Percentiles rank a stretch among this genome's conserved stretches.
Conservation (phyloP, 2,113 vertebrate species). For the Porphyrio hochstetteri region DNA sequence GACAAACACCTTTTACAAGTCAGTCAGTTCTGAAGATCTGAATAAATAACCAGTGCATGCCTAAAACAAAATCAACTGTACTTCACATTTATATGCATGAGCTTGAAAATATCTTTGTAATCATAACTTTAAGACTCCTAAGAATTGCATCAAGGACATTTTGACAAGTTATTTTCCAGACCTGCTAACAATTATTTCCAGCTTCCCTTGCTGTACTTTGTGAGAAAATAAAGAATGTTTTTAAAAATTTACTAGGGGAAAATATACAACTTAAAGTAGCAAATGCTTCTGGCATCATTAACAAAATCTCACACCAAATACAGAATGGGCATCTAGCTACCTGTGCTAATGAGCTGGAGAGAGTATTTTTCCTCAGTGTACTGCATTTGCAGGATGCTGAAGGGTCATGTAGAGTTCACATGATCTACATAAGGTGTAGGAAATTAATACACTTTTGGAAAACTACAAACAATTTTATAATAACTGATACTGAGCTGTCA, state of each 20-base stretch:
- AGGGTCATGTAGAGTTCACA: neutral
- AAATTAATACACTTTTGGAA: neutral
- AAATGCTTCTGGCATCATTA: neutral
- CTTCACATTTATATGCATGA: constrained; percentile 8
- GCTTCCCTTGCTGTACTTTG: neutral
- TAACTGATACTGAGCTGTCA: neutral
- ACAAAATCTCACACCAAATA: neutral
- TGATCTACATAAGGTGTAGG: neutral
- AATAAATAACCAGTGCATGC: neutral
- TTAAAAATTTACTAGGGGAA: neutral
- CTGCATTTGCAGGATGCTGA: neutral
- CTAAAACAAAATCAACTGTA: neutral
- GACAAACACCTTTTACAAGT: neutral
- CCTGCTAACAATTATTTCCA: neutral
- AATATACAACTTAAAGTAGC: neutral
- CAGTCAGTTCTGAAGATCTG: neutral
- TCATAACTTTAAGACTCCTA: neutral
- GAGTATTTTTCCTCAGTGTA: neutral
- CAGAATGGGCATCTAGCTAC: neutral
- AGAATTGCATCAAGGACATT: neutral
- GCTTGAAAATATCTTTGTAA: neutral
- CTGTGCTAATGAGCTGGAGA: neutral
- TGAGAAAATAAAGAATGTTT: neutral
- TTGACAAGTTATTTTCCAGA: neutral
- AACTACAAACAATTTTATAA: neutral